A percentile compares a stretch with the other conserved stretches of the same genome.
Evolutionary conservation across 2,888 invertebrate species (phyloP).

Genomic region (Calliphora vomitoria): DNA sequence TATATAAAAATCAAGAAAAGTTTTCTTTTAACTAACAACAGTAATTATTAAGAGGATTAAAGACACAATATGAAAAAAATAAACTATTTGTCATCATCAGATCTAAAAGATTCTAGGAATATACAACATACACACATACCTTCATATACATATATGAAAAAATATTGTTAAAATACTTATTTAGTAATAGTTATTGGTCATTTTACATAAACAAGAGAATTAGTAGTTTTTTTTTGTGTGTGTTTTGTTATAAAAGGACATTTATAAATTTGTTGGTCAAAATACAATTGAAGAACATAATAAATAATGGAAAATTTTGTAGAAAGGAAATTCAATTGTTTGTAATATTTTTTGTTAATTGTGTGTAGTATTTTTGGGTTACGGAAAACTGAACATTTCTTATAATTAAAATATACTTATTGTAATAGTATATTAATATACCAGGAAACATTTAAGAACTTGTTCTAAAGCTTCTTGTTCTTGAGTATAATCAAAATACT

Average conservation of each 20-base stretch:
- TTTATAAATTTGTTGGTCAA: background rate
- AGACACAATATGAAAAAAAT: conserved; percentile 8
- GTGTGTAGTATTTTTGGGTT: too few species aligned
- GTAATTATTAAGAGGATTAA: conserved; percentile 53
- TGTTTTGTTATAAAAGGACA: background rate
- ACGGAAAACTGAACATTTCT: too few species aligned
- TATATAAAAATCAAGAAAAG: conserved; percentile 21
- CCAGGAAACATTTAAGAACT: too few species aligned
- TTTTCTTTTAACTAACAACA: conserved; percentile 5
- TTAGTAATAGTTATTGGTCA: conserved; percentile 17
- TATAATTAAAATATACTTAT: too few species aligned
- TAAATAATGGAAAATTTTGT: too few species aligned
- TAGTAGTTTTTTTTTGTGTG: background rate
- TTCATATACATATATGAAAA: background rate
- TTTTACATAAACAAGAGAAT: background rate
- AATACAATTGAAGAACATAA: background rate
- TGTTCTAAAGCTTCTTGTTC: too few species aligned
- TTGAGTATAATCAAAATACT: too few species aligned
- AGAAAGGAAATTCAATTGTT: too few species aligned
- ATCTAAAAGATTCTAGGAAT: conserved; percentile 23
- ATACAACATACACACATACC: conserved; percentile 7
- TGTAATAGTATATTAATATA: too few species aligned
- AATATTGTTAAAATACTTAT: conserved; percentile 26
- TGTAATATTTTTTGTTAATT: too few species aligned
- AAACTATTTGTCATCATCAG: conserved; percentile 52